phyloP scores from a whole-genome alignment of 2,113 vertebrate species.

The Orientallactaga bullata region DNA sequence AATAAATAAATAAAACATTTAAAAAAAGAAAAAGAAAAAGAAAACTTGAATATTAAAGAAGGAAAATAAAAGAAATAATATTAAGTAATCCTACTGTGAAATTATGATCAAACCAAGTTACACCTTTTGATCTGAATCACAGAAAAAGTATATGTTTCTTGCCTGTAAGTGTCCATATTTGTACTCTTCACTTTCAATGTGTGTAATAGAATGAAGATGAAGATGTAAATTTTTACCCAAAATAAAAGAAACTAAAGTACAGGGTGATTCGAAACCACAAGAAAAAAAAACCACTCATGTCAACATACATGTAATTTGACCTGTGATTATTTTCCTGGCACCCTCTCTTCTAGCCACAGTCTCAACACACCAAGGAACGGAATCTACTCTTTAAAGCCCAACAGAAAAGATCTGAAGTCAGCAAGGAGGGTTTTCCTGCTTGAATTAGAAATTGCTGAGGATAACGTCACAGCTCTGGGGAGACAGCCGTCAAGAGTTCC shows the following conservation, averaged over 20 bases:
- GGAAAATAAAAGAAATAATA: slow-evolving; percentile 12
- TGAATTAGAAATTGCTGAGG: not conserved
- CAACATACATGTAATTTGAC: not conserved
- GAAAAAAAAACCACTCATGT: not conserved
- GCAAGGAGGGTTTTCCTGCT: slow-evolving; percentile 8
- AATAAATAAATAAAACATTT: no score
- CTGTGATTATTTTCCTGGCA: not conserved
- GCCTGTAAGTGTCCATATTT: not conserved
- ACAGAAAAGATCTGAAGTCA: not conserved
- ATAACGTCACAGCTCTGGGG: slow-evolving; percentile 1
- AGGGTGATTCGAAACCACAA: not conserved
- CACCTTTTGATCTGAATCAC: slow-evolving; percentile 29
- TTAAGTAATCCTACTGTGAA: not conserved
- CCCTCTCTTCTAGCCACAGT: not conserved
- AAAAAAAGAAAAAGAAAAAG: no score
- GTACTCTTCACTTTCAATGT: not conserved
- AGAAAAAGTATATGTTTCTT: not conserved
- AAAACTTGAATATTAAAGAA: slow-evolving; percentile 8
- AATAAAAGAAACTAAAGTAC: slow-evolving; percentile 35
- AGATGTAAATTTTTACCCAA: slow-evolving; percentile 22
- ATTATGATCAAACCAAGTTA: slow-evolving; percentile 12
- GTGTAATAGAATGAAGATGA: not conserved
- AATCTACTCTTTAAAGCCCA: not conserved
- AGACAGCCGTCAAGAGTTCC: not conserved
- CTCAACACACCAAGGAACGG: not conserved